Evolutionary conservation across 2,888 invertebrate genomes (phyloP).

Genomic region (Ectemnius cavifrons): DNA sequence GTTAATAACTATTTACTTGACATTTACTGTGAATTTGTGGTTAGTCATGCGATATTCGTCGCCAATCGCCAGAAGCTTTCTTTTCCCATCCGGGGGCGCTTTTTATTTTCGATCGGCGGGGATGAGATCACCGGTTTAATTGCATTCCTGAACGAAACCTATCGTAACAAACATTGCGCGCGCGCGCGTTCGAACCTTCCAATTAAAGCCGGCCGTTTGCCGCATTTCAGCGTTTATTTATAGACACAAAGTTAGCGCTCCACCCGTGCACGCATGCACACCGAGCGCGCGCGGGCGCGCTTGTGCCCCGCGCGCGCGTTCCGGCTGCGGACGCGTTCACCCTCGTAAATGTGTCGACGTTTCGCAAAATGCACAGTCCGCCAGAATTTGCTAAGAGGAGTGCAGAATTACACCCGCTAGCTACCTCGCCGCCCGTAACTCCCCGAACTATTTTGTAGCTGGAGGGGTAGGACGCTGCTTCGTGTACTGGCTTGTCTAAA

Average conservation of each 20-base stretch:
- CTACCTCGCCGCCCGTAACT: conserved; percentile 28
- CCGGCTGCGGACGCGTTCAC: conserved; percentile 61
- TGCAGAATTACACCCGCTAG: conserved; percentile 46
- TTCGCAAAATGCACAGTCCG: conserved; percentile 62
- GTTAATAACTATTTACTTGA: background rate
- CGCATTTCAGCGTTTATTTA: conserved; percentile 72
- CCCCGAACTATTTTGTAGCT: conserved; percentile 36
- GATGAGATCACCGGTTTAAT: conserved; percentile 62
- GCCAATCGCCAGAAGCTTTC: background rate
- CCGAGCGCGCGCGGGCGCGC: too few relatives aligned
- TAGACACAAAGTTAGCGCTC: conserved; percentile 67
- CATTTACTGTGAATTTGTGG: background rate
- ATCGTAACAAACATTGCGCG: conserved; percentile 69
- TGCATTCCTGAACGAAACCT: conserved; percentile 66
- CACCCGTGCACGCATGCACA: too few relatives aligned
- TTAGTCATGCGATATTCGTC: too few relatives aligned
- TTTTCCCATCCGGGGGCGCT: conserved; percentile 2
- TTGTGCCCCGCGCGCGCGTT: conserved; percentile 45
- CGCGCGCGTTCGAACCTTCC: conserved; percentile 58
- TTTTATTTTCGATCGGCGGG: conserved; percentile 41
- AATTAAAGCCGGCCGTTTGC: conserved; percentile 70
- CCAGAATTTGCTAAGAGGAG: conserved; percentile 61
- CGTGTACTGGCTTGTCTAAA: conserved; percentile 47
- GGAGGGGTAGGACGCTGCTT: background rate
- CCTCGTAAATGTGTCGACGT: conserved; percentile 64